Base-by-base conservation (phyloP, 2,797 vertebrate genomes). In the Lagorchestes hirsutus region DNA sequence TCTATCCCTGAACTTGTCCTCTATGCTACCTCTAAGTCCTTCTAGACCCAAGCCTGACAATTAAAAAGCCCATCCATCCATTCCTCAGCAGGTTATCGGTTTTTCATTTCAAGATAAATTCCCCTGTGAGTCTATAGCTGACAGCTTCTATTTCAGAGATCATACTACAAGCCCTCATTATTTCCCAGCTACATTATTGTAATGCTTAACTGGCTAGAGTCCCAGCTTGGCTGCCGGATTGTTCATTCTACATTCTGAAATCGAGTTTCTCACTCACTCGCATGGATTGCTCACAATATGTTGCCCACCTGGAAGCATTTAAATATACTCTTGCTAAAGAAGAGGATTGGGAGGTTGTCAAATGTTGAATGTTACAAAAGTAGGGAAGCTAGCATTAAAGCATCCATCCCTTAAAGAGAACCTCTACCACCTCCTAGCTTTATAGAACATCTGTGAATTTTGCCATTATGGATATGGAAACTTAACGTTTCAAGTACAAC, bases 41-140 rank as follows among this genome's bases (percentile, higher is more conserved):
- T 94, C 82, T 82, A 59, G 40, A 90, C 92, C 24, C 62, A 57
- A 24, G 93, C 55, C 14, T 96, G 93, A 95, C 74, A 5, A 74
- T 93, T 95, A 27, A 96, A 34, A 90, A 92, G 67, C 55, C 58
- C 31, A 59, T 34, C 4, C 0, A 91, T 97, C 4, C 0, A 91
- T 97, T 96, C 91, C 59, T 50, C 24, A 11, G 91, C 59, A 82
- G 46, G 0, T 10, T 54, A 55, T 96, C 62, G 94, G 16, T 29
- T 96, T 94, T 93, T 95, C 3, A 74, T 90, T 95, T 93, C 93
- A 93, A 92, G 67, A 93, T 93, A 34, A 96, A 93, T 93, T 96
- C 55, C 0, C 67, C 93, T n/a, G 5, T 54, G 92, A 95, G 1
- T 55, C 50, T 62, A 90, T 87, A 67, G 22, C 5, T 34, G 96